These are phyloP conservation scores for Acronicta leporina DNA, from an alignment of 2,888 invertebrate genomes.

Conservation along the genomic window DNA sequence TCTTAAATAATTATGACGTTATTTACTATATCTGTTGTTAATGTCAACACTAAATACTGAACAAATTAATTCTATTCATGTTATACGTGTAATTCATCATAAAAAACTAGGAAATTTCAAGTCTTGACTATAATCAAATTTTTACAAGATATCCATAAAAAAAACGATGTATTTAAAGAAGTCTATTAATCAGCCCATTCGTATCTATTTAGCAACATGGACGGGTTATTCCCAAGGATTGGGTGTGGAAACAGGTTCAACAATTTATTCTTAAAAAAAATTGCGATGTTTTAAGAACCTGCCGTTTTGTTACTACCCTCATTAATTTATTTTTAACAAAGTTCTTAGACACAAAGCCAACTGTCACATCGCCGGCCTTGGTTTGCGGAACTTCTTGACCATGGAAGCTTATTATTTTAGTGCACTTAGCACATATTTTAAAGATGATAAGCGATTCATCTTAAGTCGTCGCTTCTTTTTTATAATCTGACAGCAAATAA, in stretches of 20 bases:
- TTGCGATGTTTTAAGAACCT: background rate
- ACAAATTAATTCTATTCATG: slow-evolving; percentile 20
- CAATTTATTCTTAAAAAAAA: slow-evolving; percentile 15
- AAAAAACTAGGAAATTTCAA: background rate
- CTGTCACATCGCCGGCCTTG: slow-evolving; percentile 29
- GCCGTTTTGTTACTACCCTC: background rate
- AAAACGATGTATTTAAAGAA: slow-evolving; percentile 6
- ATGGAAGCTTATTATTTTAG: slow-evolving; percentile 47
- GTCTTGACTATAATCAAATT: slow-evolving; percentile 4
- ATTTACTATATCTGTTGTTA: slow-evolving; percentile 20
- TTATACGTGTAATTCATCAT: background rate
- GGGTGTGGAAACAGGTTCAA: slow-evolving; percentile 22
- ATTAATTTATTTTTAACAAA: slow-evolving; percentile 2
- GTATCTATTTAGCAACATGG: slow-evolving; percentile 13
- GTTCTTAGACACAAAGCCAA: background rate
- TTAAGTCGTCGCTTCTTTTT: slow-evolving; percentile 51
- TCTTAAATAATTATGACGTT: slow-evolving; percentile 9
- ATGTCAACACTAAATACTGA: slow-evolving; percentile 18
- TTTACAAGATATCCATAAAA: background rate
- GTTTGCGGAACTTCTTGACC: slow-evolving; percentile 35
- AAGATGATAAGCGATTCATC: slow-evolving; percentile 43
- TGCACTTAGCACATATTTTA: slow-evolving; percentile 51
- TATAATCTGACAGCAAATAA: slow-evolving; percentile 38
- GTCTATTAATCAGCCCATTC: slow-evolving; percentile 1
- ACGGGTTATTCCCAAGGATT: background rate